Conservation (phyloP, 1,140 invertebrate species). For the Holcopasites calliopsidis region DNA sequence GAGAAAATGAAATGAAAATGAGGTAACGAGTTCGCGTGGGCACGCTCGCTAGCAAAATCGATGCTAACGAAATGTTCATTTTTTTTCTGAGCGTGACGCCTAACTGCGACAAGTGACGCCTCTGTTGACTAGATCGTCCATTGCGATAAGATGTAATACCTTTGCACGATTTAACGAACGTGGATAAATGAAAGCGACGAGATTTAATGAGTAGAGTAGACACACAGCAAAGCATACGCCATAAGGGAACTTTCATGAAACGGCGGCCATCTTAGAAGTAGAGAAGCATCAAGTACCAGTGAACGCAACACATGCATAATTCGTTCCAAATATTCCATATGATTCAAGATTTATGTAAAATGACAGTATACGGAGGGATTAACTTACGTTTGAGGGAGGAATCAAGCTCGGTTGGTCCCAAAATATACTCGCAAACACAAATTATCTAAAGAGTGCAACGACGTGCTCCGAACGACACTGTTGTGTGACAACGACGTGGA, state of each 20-base stretch:
- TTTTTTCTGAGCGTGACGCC: neutral
- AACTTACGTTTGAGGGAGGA: constrained; percentile 68
- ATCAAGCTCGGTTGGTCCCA: constrained; percentile 66
- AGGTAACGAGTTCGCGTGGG: constrained; percentile 22
- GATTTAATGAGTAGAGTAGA: constrained; percentile 21
- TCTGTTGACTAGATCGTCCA: neutral
- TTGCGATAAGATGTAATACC: neutral
- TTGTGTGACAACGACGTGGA: constrained; percentile 73
- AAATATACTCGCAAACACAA: constrained; percentile 63
- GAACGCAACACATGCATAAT: constrained; percentile 65
- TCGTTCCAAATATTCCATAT: constrained; percentile 15
- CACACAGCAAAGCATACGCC: constrained; percentile 49
- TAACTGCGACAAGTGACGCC: neutral
- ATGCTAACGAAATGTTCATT: constrained; percentile 4
- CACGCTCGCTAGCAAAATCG: constrained; percentile 25
- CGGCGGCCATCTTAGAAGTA: constrained; percentile 73
- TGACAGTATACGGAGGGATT: neutral
- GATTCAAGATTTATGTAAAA: constrained; percentile 20
- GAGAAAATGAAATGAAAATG: constrained; percentile 29
- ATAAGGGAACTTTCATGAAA: constrained; percentile 68
- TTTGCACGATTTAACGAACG: neutral
- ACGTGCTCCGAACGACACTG: constrained; percentile 67
- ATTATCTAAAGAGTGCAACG: constrained; percentile 62
- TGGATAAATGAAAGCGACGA: constrained; percentile 2
- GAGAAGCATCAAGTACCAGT: constrained; percentile 61